Base-by-base conservation (phyloP, 2,888 invertebrate genomes). In the Monochamus alternatus region DNA sequence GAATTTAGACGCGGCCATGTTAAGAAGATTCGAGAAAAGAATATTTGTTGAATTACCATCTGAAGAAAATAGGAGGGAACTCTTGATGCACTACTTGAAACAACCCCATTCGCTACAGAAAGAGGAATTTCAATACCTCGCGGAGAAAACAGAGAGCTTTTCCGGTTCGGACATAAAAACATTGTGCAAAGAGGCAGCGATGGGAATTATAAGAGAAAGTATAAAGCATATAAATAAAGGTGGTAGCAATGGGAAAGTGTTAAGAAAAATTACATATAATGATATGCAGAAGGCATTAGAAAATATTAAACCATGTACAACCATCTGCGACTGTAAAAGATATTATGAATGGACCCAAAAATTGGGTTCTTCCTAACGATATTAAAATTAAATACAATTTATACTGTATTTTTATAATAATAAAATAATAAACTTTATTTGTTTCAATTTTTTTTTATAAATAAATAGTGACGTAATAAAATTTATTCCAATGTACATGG, bases 101-200 rank as follows among this genome's bases (percentile, higher is more conserved):
- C 88, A 90, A n/a, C 75, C 83, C 5, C 86, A 89, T 31, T 76
- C 0, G 86, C 66, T 82, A 38, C 75, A 76, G 7, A 70, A 79
- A 22, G 84, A 88, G 3, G 89, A 92, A 73, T 90, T 91, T 59
- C 76, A 78, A 10, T 73, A 76, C 47, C 84, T 94, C 80, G 90
- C 93, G 0, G 82, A 87, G 4, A 86, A 89, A 71, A 95, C 95
- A 0, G 92, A 93, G 12, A 93, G 94, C 3, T 98, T 96, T 86
- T 96, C 97, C 0, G 97, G 97, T 0, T 96, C 96, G 10, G 98
- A 98, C 86, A 92, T 98, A 66, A 94, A 95, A 84, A 89, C 95
- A 79, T 93, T 96, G 44, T 96, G 96, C 87, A 97, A 97, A 88
- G 97, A 98, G 90, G 94, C 96, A 0, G 93, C 95, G 74, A 97